Base-by-base conservation (phyloP, 92 coral and sea anemone genomes). In the Porites lobata region DNA sequence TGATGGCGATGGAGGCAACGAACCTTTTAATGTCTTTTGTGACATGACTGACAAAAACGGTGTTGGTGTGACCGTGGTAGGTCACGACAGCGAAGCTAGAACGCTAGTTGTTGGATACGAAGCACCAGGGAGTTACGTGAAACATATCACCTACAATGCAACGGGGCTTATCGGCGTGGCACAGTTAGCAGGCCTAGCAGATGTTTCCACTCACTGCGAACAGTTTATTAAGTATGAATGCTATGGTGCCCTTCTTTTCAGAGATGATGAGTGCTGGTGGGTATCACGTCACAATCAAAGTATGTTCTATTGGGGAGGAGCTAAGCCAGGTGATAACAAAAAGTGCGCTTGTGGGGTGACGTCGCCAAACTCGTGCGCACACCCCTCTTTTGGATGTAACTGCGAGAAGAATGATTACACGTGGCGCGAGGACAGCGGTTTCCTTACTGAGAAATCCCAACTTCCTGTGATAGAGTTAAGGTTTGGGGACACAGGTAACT, bases 61-160 rank as follows among this genome's bases (percentile, higher is more conserved):
- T 14, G 61, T 56, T 11, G 61, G 61, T 0, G 61, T 65, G 69
- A 65, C 69, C 2, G 69, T 18, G 0, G 69, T 65, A 7, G 21
- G 69, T 65, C 69, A 65, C 21, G 69, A 65, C 69, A 65, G 69
- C 21, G 69, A 65, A 65, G 21, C 7, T 26, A 65, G 69, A n/a
- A 18, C 24, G 9, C 24, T n/a, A 7, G 69, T 65, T n/a, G 21
- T 0, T 8, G 69, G 69, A 1, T 65, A 14, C 21, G 69, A 65
- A 19, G 9, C 0, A 7, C 69, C 69, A 3, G 69, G 69, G 9
- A 4, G 2, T n/a, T 65, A 65, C 24, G 69, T n/a, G 29, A 22
- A 26, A 21, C 1, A 17, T 65, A 26, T 65, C 21, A n/a, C 24
- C 32, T 65, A 65, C 69, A 3, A 0, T 65, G 69, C 9, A 6